Percentiles rank a stretch among this genome's conserved stretches.
phyloP scores from a whole-genome alignment of 2,113 vertebrate genomes.

The Bos taurus region ARS-UCD2.0 NC_037336.1:23356501-23357000 shows the following conservation, averaged over 20 bases:
- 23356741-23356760: constrained; percentile 61
- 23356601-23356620: not conserved
- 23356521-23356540: constrained; percentile 30
- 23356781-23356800: constrained; percentile 77
- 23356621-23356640: constrained; percentile 49
- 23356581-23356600: constrained; percentile 48
- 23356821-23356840: constrained; percentile 70
- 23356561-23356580: constrained; percentile 54
- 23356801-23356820: constrained; percentile 63
- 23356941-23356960: constrained; percentile 89
- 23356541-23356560: constrained; percentile 46
- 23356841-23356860: constrained; percentile 80
- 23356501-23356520: constrained; percentile 22
- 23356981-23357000: constrained; percentile 87
- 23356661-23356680: not conserved
- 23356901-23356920: constrained; percentile 93
- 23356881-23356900: constrained; percentile 90
- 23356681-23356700: constrained; percentile 26
- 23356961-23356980: constrained; percentile 84
- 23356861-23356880: constrained; percentile 76
- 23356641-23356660: constrained; percentile 74
- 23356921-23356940: constrained; percentile 91
- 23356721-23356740: constrained; percentile 44
- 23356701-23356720: constrained; percentile 37
- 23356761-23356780: constrained; percentile 74